phyloP scores from a whole-genome alignment of 2,888 invertebrate genomes.

The Ptychoptera contaminata region DNA sequence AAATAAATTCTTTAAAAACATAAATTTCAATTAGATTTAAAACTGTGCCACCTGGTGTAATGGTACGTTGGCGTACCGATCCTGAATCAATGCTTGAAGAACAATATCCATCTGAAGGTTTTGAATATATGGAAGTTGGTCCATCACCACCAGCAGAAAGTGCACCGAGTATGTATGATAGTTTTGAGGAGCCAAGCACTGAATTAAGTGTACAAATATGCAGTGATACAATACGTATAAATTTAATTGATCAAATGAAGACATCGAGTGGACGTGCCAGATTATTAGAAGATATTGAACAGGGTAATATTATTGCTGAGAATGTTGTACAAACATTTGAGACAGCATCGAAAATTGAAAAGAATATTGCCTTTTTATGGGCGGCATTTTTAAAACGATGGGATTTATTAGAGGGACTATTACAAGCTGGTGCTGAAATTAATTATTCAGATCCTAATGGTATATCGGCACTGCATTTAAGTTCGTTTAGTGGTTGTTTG shows the following conservation, averaged over 20 bases:
- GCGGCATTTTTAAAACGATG: slow-evolving; percentile 54
- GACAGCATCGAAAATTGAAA: slow-evolving; percentile 46
- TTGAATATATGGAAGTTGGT: slow-evolving; percentile 64
- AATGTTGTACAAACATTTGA: slow-evolving; percentile 36
- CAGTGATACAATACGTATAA: slow-evolving; percentile 54
- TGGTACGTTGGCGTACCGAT: slow-evolving; percentile 43
- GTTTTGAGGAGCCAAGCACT: slow-evolving; percentile 55
- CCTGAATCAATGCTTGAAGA: slow-evolving; percentile 42
- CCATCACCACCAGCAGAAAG: slow-evolving; percentile 68
- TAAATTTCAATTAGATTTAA: slow-evolving; percentile 30
- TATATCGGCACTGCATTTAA: slow-evolving; percentile 56
- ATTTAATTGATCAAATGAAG: slow-evolving; percentile 59
- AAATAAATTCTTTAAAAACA: no score
- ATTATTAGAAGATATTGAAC: slow-evolving; percentile 59
- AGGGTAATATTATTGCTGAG: slow-evolving; percentile 43
- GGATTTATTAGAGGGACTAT: slow-evolving; percentile 45
- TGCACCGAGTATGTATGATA: slow-evolving; percentile 67
- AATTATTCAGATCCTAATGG: slow-evolving; percentile 57
- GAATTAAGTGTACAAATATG: slow-evolving; percentile 57
- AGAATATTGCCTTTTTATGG: slow-evolving; percentile 57
- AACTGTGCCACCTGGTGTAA: slow-evolving; percentile 30
- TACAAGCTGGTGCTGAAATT: slow-evolving; percentile 53
- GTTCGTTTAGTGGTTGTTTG: slow-evolving; percentile 62
- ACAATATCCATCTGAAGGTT: slow-evolving; percentile 46
- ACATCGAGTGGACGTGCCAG: slow-evolving; percentile 48